Conservation (phyloP, 2,888 invertebrate genomes). For the Deilephila elpenor region DNA sequence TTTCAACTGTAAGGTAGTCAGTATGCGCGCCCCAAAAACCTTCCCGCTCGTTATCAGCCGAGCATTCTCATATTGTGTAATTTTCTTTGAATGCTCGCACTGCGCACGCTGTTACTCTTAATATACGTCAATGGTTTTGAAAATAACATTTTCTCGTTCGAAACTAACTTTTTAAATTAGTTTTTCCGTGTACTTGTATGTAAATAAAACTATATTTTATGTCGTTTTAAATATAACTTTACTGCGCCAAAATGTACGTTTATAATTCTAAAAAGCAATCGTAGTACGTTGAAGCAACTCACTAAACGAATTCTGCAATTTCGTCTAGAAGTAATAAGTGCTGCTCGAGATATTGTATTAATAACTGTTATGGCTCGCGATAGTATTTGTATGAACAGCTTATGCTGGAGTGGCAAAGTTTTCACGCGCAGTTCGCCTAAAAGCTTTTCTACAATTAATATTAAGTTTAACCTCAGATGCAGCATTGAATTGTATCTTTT, state of each 20-base stretch:
- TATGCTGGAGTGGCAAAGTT: slow-evolving; percentile 45
- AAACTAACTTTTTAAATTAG: not conserved
- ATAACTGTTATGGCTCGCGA: slow-evolving; percentile 42
- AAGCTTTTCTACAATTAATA: slow-evolving; percentile 61
- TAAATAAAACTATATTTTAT: not conserved
- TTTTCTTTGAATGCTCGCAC: slow-evolving; percentile 49
- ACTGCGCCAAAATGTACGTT: not conserved
- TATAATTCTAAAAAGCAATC: not conserved
- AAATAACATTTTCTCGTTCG: slow-evolving; percentile 41
- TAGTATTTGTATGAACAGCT: slow-evolving; percentile 50
- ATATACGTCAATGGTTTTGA: slow-evolving; percentile 48
- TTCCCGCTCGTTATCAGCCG: slow-evolving; percentile 46
- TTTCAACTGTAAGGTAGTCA: slow-evolving; percentile 46
- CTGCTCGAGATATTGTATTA: slow-evolving; percentile 41
- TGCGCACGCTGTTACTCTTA: slow-evolving; percentile 46
- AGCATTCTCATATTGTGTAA: slow-evolving; percentile 49
- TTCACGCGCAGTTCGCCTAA: slow-evolving; percentile 55
- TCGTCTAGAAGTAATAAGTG: not conserved
- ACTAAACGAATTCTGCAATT: not conserved
- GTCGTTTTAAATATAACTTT: not conserved
- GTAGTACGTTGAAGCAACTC: not conserved
- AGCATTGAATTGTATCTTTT: not conserved
- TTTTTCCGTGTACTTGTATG: not conserved
- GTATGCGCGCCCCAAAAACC: slow-evolving; percentile 50
- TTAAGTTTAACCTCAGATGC: slow-evolving; percentile 32